Conservation (phyloP, 2,888 invertebrate genomes). For the Schrankia costaestrigalis region DNA sequence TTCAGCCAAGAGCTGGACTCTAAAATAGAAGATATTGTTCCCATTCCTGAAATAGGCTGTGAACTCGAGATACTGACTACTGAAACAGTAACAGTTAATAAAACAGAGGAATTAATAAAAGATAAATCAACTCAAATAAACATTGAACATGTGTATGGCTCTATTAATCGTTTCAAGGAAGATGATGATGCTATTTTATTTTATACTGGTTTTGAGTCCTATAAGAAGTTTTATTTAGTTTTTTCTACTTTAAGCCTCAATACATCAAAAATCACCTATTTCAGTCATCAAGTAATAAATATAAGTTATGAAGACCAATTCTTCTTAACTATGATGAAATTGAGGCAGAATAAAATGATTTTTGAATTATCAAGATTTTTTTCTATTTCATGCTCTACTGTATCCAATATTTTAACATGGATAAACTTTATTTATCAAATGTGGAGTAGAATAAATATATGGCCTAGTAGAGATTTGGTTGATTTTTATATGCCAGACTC, state of each 20-base stretch:
- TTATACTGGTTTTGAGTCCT: too few relatives aligned
- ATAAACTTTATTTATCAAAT: constrained; percentile 1
- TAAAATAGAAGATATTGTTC: too few relatives aligned
- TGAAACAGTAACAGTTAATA: too few relatives aligned
- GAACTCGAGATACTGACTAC: too few relatives aligned
- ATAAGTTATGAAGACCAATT: constrained; percentile 3
- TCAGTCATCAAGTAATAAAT: neutral
- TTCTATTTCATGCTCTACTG: constrained; percentile 4
- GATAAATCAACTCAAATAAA: too few relatives aligned
- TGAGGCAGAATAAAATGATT: constrained; percentile 8
- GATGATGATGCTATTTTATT: too few relatives aligned
- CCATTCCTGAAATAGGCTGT: too few relatives aligned
- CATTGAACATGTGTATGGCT: too few relatives aligned
- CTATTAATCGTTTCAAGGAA: too few relatives aligned
- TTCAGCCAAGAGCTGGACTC: too few relatives aligned
- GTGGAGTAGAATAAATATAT: neutral
- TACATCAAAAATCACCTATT: neutral
- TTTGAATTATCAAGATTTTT: constrained; percentile 12
- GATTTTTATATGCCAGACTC: neutral
- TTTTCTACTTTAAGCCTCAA: constrained; percentile 1
- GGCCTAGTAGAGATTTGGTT: neutral
- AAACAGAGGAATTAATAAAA: too few relatives aligned
- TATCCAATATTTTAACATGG: constrained; percentile 4
- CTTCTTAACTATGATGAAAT: constrained; percentile 8
- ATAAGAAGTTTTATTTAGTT: constrained; percentile 1